These are phyloP conservation scores for Dugesia japonica DNA, from an alignment of 2,888 invertebrate genomes.

Conservation along the genomic window DNA sequence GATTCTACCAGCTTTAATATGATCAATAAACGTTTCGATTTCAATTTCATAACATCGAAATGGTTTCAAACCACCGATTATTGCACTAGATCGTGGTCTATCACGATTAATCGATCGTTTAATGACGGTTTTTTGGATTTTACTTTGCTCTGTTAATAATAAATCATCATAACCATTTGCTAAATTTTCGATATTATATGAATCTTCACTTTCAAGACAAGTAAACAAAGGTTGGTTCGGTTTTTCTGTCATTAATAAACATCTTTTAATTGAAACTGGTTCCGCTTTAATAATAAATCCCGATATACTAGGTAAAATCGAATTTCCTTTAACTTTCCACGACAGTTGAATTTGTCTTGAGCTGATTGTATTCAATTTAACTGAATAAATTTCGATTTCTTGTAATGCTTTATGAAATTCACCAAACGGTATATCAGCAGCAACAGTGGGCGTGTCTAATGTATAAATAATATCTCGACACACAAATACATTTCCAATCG, in stretches of 20 bases:
- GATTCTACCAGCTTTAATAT: slow-evolving; percentile 2
- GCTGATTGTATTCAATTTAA: neutral
- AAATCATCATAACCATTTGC: neutral
- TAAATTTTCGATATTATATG: neutral
- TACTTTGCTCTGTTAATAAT: neutral
- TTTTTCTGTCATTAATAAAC: slow-evolving; percentile 8
- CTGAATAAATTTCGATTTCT: neutral
- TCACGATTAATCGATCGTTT: neutral
- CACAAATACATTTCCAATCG: neutral
- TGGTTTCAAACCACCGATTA: neutral
- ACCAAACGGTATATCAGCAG: neutral
- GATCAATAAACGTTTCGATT: slow-evolving; percentile 13
- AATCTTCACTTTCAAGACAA: neutral
- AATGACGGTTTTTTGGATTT: neutral
- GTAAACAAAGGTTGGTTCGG: neutral
- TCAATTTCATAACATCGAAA: slow-evolving; percentile 20
- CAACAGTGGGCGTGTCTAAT: neutral
- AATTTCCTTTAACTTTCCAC: neutral
- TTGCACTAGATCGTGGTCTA: neutral
- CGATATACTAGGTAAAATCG: neutral
- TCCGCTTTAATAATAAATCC: neutral
- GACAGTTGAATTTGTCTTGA: neutral
- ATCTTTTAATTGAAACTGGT: slow-evolving; percentile 12
- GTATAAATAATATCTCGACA: neutral
- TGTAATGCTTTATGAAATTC: slow-evolving; percentile 7